Conservation (phyloP, 2,797 vertebrate species). For the Neosilurus hyrtlii region DNA sequence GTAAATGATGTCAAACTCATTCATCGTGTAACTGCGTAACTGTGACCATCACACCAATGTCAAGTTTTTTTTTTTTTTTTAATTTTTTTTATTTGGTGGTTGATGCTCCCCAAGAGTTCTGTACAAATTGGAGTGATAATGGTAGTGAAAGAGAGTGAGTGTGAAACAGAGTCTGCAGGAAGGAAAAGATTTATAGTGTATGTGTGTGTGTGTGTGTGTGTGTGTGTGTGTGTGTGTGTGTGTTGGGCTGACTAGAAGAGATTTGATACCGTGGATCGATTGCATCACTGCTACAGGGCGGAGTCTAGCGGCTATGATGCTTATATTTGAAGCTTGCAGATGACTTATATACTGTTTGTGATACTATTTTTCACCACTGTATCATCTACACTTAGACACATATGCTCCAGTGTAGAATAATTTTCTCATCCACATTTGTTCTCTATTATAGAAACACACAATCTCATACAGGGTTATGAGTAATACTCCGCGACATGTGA, state of each 20-base stretch:
- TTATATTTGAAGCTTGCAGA: conserved; percentile 16
- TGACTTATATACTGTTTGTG: not conserved
- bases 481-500: not conserved
- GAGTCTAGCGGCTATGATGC: conserved; percentile 1
- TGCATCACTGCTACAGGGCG: conserved; percentile 17
- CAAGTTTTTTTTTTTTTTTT: not conserved
- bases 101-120: not conserved
- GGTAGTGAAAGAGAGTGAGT: not conserved
- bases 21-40: not conserved
- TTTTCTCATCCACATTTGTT: conserved; percentile 6
- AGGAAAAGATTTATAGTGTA: not conserved
- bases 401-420: not conserved
- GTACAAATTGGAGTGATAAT: not conserved
- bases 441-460: not conserved
- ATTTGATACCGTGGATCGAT: conserved; percentile 19
- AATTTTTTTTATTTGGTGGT: not conserved
- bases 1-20: not conserved
- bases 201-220: not conserved
- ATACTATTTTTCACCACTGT: not conserved
- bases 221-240: not conserved
- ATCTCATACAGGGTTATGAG: not conserved
- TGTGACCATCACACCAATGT: not conserved
- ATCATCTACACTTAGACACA: not conserved
- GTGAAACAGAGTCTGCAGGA: not conserved
- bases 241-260: not conserved